Evolutionary conservation across 2,797 vertebrate genomes (phyloP).

Genomic region (Dryobates pubescens): DNA sequence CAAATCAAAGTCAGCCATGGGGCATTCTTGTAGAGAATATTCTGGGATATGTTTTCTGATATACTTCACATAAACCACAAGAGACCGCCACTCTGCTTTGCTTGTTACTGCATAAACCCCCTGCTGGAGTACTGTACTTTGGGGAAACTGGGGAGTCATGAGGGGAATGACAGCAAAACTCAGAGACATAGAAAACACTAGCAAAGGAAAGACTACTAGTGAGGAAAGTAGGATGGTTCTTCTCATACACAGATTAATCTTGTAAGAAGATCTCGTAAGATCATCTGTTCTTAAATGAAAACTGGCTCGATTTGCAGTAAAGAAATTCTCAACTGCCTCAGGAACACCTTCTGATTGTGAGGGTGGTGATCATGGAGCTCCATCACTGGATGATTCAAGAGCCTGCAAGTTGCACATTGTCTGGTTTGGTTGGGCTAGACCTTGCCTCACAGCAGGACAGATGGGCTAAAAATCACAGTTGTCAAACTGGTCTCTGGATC

Average conservation of each 20-base stretch:
- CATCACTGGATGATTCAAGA: background rate
- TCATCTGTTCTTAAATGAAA: background rate
- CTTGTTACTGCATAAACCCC: background rate
- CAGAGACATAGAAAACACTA: background rate
- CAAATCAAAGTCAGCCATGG: background rate
- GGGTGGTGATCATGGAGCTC: background rate
- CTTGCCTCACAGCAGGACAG: background rate
- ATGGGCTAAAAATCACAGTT: background rate
- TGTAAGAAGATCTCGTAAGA: background rate
- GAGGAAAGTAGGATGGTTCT: background rate
- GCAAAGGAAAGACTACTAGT: background rate
- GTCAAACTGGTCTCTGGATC: background rate
- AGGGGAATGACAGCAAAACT: slow-evolving; percentile 8
- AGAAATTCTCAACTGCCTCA: background rate
- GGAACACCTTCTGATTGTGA: background rate
- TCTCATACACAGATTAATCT: background rate
- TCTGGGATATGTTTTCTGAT: background rate
- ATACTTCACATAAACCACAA: background rate
- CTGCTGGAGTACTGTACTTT: background rate
- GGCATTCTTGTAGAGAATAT: background rate
- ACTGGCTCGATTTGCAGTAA: background rate
- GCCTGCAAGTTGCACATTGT: background rate
- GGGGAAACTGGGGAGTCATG: background rate
- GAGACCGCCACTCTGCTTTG: background rate
- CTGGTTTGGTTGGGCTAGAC: background rate